Base-by-base conservation (phyloP, 2,797 vertebrate genomes). In the Pseudomugil gertrudae region DNA sequence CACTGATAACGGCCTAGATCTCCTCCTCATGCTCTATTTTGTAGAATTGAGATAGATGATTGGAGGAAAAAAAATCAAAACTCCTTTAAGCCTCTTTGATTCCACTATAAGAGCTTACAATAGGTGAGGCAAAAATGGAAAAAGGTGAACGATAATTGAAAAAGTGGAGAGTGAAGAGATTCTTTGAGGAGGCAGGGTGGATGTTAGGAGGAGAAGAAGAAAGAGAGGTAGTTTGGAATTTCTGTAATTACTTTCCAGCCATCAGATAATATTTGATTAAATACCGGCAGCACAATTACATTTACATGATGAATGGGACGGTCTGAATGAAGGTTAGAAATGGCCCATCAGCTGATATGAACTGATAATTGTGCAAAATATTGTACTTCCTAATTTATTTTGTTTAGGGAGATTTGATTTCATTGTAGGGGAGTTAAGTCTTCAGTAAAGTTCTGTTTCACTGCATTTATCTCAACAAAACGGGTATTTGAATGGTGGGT, bases 241-340 rank as follows among this genome's bases (percentile, higher is more conserved):
- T 89, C 89, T 81, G 94, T 96, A 96, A 97, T 97, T 96, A 96
- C 95, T 93, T 95, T 92, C 79, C 92, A 76, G 84, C 84, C 94
- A 95, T 96, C 95, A 95, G 95, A 96, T 96, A 96, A 85, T 78
- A 80, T 92, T 94, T 96, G 96, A 97, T 97, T 95, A 96, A 97
- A 96, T 95, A 96, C 95, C 95, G 95, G 92, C 90, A 89, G 94
- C 93, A 93, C 94, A 96, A 96, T 95, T 95, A 94, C 95, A 96
- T 97, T 95, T 95, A 90, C 78, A 90, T 97, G 96, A 96, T 96
- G 93, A 95, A 96, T 96, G 94, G 91, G 83, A 71, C 74, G 68
- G 78, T 84, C 92, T 79, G 89, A 91, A 92, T 93, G 94, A 95
- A 95, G 94, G 93, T 94, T 93, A 94, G 91, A 77, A 93, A 93